Base-by-base conservation (phyloP, 2,113 vertebrate genomes). In the Anser brachyrhynchus region DNA sequence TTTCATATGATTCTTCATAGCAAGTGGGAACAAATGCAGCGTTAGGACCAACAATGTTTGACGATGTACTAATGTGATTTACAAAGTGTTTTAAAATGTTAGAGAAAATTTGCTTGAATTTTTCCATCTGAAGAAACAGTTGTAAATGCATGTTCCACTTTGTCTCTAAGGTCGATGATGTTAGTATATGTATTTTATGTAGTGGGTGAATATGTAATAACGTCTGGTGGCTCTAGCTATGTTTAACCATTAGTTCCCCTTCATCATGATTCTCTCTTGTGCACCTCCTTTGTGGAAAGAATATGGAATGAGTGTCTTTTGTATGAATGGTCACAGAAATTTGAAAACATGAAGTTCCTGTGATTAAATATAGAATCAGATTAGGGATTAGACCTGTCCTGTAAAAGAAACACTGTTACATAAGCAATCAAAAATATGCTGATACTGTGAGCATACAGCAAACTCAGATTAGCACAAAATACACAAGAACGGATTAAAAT, bases 111-210 rank as follows among this genome's bases (percentile, higher is more conserved):
- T 59, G 3, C n/a, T 74, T 81, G 44, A 71, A 26, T 70, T 78
- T 73, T 87, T 67, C 23, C 23, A 6, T 57, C 55, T 57, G 35
- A 86, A 62, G 46, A 44, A 49, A 54, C 0, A 26, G 19, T 14
- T 70, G 12, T 39, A 82, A 41, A 25, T 10, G 3, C 15, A 4
- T 19, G 6, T 67, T 72, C 23, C 6, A 2, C 23, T 6, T 72
- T 70, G 82, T 69, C 76, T 54, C 1, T 31, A 35, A 46, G 20
- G 13, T 20, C 72, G 22, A 35, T 64, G 28, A n/a, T 29, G 29
- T 15, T 39, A 14, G 7, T 10, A 11, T 9, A 25, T 0, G 1
- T 28, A 62, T 84, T 84, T 69, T 82, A 70, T 1, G 0, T 31
- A 58, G 31, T 18, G 5, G 6, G 16, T 75, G 18, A 90, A 81